These are phyloP conservation scores for Caretta caretta DNA, from an alignment of 2,113 vertebrate species.

Conservation along the genomic window DNA sequence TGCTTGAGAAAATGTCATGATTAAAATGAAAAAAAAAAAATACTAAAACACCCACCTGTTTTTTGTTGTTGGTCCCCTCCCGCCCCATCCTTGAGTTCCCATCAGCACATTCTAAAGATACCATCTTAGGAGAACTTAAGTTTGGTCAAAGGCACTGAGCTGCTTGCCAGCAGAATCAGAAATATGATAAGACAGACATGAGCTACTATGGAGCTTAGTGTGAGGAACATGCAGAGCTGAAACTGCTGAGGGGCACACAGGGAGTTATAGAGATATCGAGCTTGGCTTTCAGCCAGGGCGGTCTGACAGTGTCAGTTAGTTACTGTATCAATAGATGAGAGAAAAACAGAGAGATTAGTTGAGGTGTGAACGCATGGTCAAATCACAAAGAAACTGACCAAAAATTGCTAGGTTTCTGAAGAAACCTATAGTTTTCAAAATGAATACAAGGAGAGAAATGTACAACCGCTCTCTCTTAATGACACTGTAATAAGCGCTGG, in stretches of 20 bases:
- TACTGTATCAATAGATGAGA: conserved; percentile 50
- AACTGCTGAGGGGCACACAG: background rate
- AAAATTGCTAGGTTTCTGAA: background rate
- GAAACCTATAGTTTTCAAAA: background rate
- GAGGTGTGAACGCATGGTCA: background rate
- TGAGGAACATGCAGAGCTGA: background rate
- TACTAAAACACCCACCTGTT: background rate
- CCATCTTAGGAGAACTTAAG: conserved; percentile 73
- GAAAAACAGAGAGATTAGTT: background rate
- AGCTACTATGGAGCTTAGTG: conserved; percentile 23
- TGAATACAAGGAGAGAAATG: background rate
- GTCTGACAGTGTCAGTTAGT: conserved; percentile 32
- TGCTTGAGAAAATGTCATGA: background rate
- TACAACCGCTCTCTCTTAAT: background rate
- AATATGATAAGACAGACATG: conserved; percentile 67
- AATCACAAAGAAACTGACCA: background rate
- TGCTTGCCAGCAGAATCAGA: conserved; percentile 44
- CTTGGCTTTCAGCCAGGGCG: background rate
- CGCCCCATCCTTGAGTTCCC: background rate
- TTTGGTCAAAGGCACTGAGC: conserved; percentile 51
- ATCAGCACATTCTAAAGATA: background rate
- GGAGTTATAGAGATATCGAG: background rate
- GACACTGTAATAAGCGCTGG: background rate
- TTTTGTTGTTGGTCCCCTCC: background rate
- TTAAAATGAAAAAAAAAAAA: background rate